Evolutionary conservation across 2,797 vertebrate species (phyloP).

Genomic region (Sebastes aleutianus): DNA sequence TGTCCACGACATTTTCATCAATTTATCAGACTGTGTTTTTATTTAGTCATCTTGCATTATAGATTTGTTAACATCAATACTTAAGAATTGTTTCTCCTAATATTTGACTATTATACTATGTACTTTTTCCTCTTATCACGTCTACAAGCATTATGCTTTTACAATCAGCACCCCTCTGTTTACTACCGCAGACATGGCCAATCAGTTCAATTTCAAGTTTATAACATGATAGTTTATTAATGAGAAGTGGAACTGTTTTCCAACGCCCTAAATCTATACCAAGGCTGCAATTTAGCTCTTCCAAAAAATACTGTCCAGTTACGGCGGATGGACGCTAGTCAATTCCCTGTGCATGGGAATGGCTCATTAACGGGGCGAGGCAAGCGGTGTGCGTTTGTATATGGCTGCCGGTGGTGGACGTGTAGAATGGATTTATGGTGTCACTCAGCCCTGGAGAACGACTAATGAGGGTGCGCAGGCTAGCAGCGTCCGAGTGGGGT

Average conservation of each 20-base stretch:
- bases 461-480: slow-evolving; percentile 92
- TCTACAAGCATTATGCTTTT: neutral
- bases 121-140: neutral
- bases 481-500: slow-evolving; percentile 82
- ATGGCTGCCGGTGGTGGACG: slow-evolving; percentile 85
- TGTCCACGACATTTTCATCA: slow-evolving; percentile 23
- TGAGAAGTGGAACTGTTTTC: slow-evolving; percentile 81
- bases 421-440: slow-evolving; percentile 97
- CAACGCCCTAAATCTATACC: slow-evolving; percentile 87
- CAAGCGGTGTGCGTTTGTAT: slow-evolving; percentile 83
- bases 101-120: neutral
- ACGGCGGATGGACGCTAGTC: slow-evolving; percentile 92
- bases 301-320: slow-evolving; percentile 87
- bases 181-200: slow-evolving; percentile 72
- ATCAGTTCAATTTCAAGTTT: slow-evolving; percentile 77
- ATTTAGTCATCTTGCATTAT: neutral
- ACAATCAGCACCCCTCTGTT: slow-evolving; percentile 28
- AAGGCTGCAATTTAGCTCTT: slow-evolving; percentile 84
- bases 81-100: neutral
- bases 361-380: slow-evolving; percentile 91
- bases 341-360: slow-evolving; percentile 98
- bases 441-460: slow-evolving; percentile 95
- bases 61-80: neutral
- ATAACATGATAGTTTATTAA: slow-evolving; percentile 81
- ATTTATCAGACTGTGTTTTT: neutral